Evolutionary conservation across 2,797 vertebrate species (phyloP).

Genomic region (Takifugu ocellatus): DNA sequence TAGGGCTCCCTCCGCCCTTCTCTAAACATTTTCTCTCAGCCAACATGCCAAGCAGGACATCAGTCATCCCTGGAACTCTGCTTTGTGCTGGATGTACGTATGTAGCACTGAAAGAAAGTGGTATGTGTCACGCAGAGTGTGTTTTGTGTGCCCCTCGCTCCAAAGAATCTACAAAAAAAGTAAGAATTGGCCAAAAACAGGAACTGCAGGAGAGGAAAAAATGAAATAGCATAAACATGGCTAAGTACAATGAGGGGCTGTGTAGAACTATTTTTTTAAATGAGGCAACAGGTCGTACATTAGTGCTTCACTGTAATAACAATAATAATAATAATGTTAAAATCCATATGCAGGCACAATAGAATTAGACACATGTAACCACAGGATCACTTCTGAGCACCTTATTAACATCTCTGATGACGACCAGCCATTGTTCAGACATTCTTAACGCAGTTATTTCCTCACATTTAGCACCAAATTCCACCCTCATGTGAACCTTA

Average conservation of each 20-base stretch:
- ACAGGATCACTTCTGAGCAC: no score
- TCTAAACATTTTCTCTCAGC: constrained; percentile 54
- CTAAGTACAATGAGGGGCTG: no score
- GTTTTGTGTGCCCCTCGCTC: constrained; percentile 6
- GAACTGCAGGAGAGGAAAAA: neutral
- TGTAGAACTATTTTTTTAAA: no score
- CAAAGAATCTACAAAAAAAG: constrained; percentile 19
- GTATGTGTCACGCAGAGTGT: constrained; percentile 23
- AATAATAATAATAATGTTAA: no score
- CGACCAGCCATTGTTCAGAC: no score
- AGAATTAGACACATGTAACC: no score
- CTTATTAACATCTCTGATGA: no score
- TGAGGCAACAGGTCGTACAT: no score
- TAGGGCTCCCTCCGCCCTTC: constrained; percentile 40
- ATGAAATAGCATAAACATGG: no score
- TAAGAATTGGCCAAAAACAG: neutral
- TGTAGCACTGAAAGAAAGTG: constrained; percentile 10
- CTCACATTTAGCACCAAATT: constrained; percentile 22
- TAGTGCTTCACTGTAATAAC: no score
- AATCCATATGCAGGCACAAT: no score
- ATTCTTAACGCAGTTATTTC: constrained; percentile 31
- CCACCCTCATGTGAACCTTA: constrained; percentile 45
- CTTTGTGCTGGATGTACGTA: constrained; percentile 19
- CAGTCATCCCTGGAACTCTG: constrained; percentile 40
- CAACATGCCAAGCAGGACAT: constrained; percentile 45